These are phyloP conservation scores for Verasper variegatus DNA, from an alignment of 2,113 vertebrate species.

Conservation along the genomic window DNA sequence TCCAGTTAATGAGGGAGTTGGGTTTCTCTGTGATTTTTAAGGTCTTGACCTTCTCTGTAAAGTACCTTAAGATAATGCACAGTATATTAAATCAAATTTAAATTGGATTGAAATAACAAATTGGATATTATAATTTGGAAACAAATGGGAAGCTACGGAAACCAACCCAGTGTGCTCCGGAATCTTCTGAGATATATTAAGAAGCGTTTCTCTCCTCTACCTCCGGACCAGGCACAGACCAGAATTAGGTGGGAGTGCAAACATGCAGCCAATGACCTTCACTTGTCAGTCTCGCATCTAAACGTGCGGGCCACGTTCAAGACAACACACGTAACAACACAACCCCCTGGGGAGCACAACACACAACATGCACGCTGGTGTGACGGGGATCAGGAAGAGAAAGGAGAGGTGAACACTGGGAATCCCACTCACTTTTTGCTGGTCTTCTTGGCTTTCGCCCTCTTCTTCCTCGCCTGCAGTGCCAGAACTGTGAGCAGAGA, in stretches of 20 bases:
- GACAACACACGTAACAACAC: slow-evolving; percentile 2
- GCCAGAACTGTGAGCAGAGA: slow-evolving; percentile 87
- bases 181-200: neutral
- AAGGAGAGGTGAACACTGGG: neutral
- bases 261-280: slow-evolving; percentile 16
- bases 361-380: neutral
- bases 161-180: neutral
- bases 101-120: too few relatives aligned
- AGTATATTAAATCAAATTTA: too few relatives aligned
- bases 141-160: neutral
- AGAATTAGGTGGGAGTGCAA: neutral
- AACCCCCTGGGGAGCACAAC: neutral
- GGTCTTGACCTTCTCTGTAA: too few relatives aligned
- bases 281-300: neutral
- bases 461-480: slow-evolving; percentile 96
- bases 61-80: too few relatives aligned
- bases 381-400: neutral
- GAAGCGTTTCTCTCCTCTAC: neutral
- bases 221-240: slow-evolving; percentile 12
- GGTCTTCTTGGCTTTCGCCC: slow-evolving; percentile 94
- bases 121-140: too few relatives aligned
- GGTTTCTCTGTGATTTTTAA: too few relatives aligned
- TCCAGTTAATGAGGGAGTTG: too few relatives aligned
- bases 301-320: neutral
- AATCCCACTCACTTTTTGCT: slow-evolving; percentile 90